phyloP scores from a whole-genome alignment of 2,113 vertebrate species.

The Tetrax tetrax region DNA sequence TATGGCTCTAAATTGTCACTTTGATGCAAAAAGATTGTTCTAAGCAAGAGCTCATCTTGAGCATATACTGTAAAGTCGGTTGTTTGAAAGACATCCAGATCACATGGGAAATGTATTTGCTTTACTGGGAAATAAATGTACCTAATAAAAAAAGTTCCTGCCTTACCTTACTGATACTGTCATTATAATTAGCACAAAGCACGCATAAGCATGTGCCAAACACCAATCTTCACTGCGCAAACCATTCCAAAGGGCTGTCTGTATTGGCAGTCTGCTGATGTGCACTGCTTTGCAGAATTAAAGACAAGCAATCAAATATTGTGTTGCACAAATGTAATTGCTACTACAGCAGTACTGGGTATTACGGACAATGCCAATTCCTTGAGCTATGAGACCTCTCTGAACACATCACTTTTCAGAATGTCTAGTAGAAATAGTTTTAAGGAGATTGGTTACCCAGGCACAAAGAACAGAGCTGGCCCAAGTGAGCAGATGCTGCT shows the following conservation, averaged over 20 bases:
- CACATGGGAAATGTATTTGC: not conserved
- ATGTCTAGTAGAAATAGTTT: not conserved
- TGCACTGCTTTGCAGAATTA: conserved; percentile 54
- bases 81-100: conserved; percentile 27
- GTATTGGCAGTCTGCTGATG: conserved; percentile 28
- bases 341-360: not conserved
- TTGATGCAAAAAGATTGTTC: not conserved
- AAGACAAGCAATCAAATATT: conserved; percentile 42
- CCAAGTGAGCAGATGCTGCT: not conserved
- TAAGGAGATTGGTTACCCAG: not conserved
- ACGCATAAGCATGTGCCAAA: conserved; percentile 31
- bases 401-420: not conserved
- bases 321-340: conserved; percentile 41
- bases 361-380: not conserved
- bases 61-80: not conserved
- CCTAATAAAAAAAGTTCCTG: conserved; percentile 20
- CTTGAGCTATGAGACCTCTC: not conserved
- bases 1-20: not conserved
- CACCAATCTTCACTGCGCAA: not conserved
- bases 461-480: not conserved
- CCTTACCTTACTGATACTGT: conserved; percentile 31
- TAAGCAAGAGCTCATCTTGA: not conserved
- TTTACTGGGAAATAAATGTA: conserved; percentile 24
- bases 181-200: conserved; percentile 62
- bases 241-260: not conserved